A percentile compares a stretch with the other conserved stretches of the same genome.
Evolutionary conservation across 2,113 vertebrate genomes (phyloP).

Genomic region (Agelaius phoeniceus): DNA sequence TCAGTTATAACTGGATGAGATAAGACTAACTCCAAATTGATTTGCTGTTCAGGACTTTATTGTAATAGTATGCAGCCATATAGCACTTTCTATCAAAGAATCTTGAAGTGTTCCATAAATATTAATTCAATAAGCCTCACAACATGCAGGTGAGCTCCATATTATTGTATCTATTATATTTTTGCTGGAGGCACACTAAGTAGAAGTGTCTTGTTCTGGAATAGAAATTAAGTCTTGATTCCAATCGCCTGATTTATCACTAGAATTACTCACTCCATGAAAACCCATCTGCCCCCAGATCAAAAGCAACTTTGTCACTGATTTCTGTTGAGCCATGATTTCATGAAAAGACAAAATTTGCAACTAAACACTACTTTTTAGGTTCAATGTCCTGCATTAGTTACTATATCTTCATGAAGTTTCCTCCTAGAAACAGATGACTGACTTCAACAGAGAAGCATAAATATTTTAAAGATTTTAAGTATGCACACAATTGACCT

Average conservation of each 20-base stretch:
- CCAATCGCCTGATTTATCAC: neutral
- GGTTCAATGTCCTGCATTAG: neutral
- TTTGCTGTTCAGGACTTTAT: conserved; percentile 21
- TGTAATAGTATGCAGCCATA: neutral
- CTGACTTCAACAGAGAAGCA: neutral
- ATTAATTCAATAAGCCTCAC: conserved; percentile 36
- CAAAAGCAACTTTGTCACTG: neutral
- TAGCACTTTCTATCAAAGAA: conserved; percentile 23
- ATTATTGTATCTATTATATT: conserved; percentile 26
- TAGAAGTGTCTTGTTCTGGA: conserved; percentile 19
- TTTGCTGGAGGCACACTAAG: conserved; percentile 24
- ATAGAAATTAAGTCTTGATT: conserved; percentile 31
- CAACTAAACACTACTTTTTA: neutral
- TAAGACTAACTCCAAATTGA: neutral
- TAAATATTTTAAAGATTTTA: neutral
- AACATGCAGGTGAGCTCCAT: neutral
- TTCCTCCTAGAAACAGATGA: neutral
- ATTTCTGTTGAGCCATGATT: neutral
- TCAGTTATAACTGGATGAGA: neutral
- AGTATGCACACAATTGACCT: neutral
- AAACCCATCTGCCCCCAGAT: neutral
- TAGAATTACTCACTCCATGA: neutral
- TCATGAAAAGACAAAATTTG: neutral
- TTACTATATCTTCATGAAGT: neutral
- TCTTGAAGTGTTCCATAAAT: conserved; percentile 41